These are phyloP conservation scores for Drosophila murphyi DNA, from an alignment of 1,140 invertebrate genomes.

Conservation along the genomic window DNA sequence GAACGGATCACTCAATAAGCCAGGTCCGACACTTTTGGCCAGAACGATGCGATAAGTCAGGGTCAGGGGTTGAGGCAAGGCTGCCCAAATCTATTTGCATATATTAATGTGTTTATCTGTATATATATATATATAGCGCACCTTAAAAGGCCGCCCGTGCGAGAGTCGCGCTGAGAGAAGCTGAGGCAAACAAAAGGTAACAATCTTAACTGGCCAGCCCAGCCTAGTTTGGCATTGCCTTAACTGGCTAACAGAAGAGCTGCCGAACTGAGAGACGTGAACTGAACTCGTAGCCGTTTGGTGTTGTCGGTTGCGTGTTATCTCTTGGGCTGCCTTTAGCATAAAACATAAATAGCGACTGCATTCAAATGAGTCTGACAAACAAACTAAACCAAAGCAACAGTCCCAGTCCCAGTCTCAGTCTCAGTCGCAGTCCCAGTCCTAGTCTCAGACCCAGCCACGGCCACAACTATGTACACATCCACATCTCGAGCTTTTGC, in stretches of 20 bases:
- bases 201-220: constrained; percentile 41
- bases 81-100: constrained; percentile 31
- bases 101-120: constrained; percentile 3
- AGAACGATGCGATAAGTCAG: neutral
- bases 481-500: neutral
- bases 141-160: constrained; percentile 44
- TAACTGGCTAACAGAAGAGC: constrained; percentile 29
- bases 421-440: neutral
- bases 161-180: constrained; percentile 12
- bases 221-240: constrained; percentile 35
- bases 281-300: constrained; percentile 18
- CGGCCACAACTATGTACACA: constrained; percentile 18
- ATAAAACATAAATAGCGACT: constrained; percentile 82
- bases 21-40: constrained; percentile 13
- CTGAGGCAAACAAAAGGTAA: constrained; percentile 42
- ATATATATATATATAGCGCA: constrained; percentile 16
- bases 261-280: constrained; percentile 9
- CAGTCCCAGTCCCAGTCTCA: constrained; percentile 1
- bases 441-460: neutral
- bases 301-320: constrained; percentile 62
- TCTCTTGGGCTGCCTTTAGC: constrained; percentile 69
- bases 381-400: constrained; percentile 68
- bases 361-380: constrained; percentile 80
- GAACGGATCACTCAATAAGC: constrained; percentile 45
- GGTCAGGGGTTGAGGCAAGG: constrained; percentile 13